Evolutionary conservation across 2,113 vertebrate species (phyloP).

Genomic region (Oncorhynchus nerka): DNA sequence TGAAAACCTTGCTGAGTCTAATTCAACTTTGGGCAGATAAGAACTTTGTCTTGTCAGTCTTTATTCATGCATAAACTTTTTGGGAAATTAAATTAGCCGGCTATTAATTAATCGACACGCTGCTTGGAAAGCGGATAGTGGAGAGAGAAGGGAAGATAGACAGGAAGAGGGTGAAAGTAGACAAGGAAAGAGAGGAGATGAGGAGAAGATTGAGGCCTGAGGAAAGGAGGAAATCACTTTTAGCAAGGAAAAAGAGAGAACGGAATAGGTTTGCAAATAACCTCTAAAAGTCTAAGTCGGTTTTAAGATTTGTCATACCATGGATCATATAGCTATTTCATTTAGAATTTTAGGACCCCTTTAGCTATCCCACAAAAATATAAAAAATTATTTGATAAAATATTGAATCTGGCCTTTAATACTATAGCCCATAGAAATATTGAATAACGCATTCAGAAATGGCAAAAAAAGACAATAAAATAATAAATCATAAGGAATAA

Average conservation of each 20-base stretch:
- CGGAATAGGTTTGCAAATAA: slow-evolving; percentile 18
- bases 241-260: not conserved
- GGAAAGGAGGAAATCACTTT: not conserved
- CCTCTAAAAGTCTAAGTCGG: no score
- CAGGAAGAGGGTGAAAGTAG: not conserved
- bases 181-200: not conserved
- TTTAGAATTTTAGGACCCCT: no score
- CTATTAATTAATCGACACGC: slow-evolving; percentile 79
- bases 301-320: no score
- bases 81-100: slow-evolving; percentile 78
- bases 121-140: slow-evolving; percentile 55
- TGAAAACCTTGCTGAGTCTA: slow-evolving; percentile 69
- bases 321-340: no score
- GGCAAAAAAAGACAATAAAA: no score
- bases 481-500: no score
- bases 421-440: no score
- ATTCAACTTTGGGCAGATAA: slow-evolving; percentile 79
- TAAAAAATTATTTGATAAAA: no score
- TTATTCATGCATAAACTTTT: slow-evolving; percentile 78
- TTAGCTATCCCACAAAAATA: no score
- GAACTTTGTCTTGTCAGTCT: slow-evolving; percentile 78
- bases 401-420: no score
- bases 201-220: slow-evolving; percentile 11
- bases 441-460: no score
- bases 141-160: slow-evolving; percentile 11